Base-by-base conservation (phyloP, 2,113 vertebrate genomes). In the Gnathonemus longibarbis region DNA sequence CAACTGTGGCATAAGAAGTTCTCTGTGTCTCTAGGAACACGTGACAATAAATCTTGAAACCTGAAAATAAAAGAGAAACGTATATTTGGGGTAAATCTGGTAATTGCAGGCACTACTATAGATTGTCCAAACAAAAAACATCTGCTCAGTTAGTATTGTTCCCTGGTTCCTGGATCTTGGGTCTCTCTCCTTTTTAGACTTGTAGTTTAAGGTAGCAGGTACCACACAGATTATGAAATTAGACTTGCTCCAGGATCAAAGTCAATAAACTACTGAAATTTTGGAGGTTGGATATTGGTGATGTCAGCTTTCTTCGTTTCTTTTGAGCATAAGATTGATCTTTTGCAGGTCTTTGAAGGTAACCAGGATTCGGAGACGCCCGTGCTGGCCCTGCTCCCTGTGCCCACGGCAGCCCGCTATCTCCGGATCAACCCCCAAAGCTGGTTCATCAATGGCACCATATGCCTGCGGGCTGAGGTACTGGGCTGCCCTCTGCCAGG, bases 361-460 rank as follows among this genome's bases (percentile, higher is more conserved):
- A 98, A 97, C 94, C 95, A 94, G 39, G 95, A 98, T 90, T 92
- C 95, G 0, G 97, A 98, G 92, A 97, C 95, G 0, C 95, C 98
- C 0, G 96, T 98, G 84, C 94, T 98, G 50, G 97, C 95, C 90
- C 88, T 95, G 27, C 93, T 99, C 24, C 96, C 97, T 0, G 86
- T 94, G 84, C 97, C 97, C 0, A 95, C 94, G 1, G 95, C 97
- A 4, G 98, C 96, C 3, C 97, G 97, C 0, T 99, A 94, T 93
- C 95, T 99, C 88, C 98, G 98, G 89, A 97, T 99, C 94, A 98
- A 98, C 93, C 98, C 98, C 0, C 98, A 97, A 95, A 97, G 94
- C 89, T 99, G 98, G 98, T 97, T 95, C 91, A 89, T 88, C 70
- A 97, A 96, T 1, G 97, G 98, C 31, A 95, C 95, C 1, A n/a